Base-by-base conservation (phyloP, 2,113 vertebrate species). In the Toxostoma redivivum region DNA sequence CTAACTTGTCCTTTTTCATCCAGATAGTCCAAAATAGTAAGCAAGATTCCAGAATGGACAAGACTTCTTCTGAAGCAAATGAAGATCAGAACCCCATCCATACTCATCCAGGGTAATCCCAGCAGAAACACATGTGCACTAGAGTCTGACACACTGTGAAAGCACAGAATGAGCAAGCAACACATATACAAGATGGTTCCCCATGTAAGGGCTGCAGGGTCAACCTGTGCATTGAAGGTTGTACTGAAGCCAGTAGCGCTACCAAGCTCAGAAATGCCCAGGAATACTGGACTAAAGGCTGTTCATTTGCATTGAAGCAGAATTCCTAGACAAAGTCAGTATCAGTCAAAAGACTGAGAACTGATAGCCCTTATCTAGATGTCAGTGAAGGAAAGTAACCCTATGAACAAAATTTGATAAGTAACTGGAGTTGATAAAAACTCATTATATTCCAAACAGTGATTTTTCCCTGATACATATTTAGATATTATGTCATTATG, bases 111-210 rank as follows among this genome's bases (percentile, higher is more conserved):
- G 25, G 30, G 47, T 58, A 58, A 57, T 62, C 35, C 51, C 51
- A 86, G 13, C 44, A 81, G 44, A 64, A 83, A n/a, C 5, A 69
- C 7, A 48, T 1, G 3, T 7, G 28, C 66, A 38, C 0, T 40
- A 50, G 18, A 67, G 22, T 40, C 47, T 4, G 6, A 60, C 5
- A 11, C 7, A 9, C 15, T 30, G 45, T 33, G 42, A 25, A 42
- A 78, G 54, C 33, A 60, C 30, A 65, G 24, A 73, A 56, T 15
- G 30, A 78, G 27, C 3, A 5, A 72, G 48, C 14, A 76, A 16
- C 5, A 2, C 5, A 18, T 0, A 0, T 5, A 28, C 31, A 53
- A 60, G 16, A 40, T 76, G 35, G 19, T 5, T 89, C n/a, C n/a
- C 28, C 40, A 13, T 0, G 33, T 33, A 56, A 28, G 31, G 12